Evolutionary conservation across 2,113 vertebrate genomes (phyloP).

Genomic region (Callithrix jacchus): DNA sequence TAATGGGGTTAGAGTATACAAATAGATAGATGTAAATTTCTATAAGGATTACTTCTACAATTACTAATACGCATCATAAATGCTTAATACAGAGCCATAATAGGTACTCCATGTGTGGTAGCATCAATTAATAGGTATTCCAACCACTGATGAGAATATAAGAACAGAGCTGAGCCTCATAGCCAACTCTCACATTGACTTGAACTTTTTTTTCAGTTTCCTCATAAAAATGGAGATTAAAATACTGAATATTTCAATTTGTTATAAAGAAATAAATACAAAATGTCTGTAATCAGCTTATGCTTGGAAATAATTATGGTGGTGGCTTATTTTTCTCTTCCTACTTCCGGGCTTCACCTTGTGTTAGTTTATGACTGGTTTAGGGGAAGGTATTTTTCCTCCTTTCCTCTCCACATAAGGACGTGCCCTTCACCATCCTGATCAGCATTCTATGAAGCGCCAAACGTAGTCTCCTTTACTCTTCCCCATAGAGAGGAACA

Average conservation of each 20-base stretch:
- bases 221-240: not conserved
- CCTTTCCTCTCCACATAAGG: fast-evolving
- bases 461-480: not conserved
- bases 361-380: not conserved
- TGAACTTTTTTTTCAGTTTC: not conserved
- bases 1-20: not conserved
- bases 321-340: not conserved
- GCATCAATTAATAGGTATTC: not conserved
- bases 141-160: not conserved
- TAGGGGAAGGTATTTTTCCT: no score
- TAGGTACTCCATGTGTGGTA: not conserved
- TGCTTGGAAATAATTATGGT: not conserved
- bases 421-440: not conserved
- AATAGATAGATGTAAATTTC: not conserved
- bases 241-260: not conserved
- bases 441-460: fast-evolving
- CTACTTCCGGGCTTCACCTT: not conserved
- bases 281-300: not conserved
- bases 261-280: not conserved
- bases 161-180: not conserved
- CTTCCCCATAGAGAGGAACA: not conserved
- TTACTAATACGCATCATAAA: not conserved
- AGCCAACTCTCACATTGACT: not conserved
- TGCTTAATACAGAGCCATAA: not conserved
- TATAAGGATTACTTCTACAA: not conserved